Base-by-base conservation (phyloP, 1,140 invertebrate genomes). In the Saccostrea cuccullata region DNA sequence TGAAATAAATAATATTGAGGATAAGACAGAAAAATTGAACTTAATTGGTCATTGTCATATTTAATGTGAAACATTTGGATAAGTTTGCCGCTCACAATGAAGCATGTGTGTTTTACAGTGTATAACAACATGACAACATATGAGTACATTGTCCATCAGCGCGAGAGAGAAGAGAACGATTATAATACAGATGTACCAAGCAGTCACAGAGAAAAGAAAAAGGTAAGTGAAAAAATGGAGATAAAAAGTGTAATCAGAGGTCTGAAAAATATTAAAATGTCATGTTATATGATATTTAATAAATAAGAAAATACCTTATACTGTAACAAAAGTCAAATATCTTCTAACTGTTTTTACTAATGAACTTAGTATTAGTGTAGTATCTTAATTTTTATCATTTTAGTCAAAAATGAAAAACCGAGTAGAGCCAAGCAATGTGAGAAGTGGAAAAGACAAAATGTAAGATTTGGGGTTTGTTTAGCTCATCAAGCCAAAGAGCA, bases 71-170 rank as follows among this genome's bases (percentile, higher is more conserved):
- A 47, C 6, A 8, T 2, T 2, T 47, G 9, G 5, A 47, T 47
- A 3, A 47, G 6, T 3, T 8, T 47, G 47, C 47, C 47, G 0
- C 9, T 47, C 9, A 47, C 47, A 47, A 47, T 47, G 47, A 47
- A 47, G 47, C 47, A 47, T 47, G 47, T 47, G 1, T 87, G 6
- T 15, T 26, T 90, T 90, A 36, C 91, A 94, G 93, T 92, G 87
- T 93, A 90, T 82, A 90, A 93, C 84, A 90, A 91, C 4, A 86
- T 93, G 89, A 93, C 91, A 60, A 94, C 93, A 15, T 94, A 93
- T 89, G 93, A 94, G 83, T 94, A 93, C 83, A 93, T 94, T 73
- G 90, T 94, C 8, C 87, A 87, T 83, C 91, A 92, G 87, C 82
- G 93, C 55, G 92, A 93, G 70, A 91, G 90, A 82, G 90, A 90